A percentile compares a stretch with the other conserved stretches of the same genome.
These are phyloP conservation scores for Hemiprocne comata DNA, from an alignment of 2,113 vertebrate species.

Conservation along the genomic window DNA sequence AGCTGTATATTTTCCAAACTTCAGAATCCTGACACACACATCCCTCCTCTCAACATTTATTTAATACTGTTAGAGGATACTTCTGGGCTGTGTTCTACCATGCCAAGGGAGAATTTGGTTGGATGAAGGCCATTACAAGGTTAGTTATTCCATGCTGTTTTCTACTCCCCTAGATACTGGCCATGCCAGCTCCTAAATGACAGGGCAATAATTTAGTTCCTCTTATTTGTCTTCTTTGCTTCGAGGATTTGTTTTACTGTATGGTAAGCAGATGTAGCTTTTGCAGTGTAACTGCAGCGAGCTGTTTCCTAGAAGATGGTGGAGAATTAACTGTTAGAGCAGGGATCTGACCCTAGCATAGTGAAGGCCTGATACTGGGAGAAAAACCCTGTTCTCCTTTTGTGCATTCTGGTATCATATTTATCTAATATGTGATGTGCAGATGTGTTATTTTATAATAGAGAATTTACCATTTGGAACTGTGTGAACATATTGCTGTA, in stretches of 20 bases:
- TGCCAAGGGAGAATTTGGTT: background rate
- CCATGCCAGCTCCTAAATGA: background rate
- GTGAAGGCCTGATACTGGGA: background rate
- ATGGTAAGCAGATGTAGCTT: background rate
- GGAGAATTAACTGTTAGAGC: background rate
- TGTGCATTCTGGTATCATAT: background rate
- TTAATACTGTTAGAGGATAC: background rate
- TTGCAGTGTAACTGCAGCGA: background rate
- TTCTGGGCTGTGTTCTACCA: background rate
- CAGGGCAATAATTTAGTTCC: background rate
- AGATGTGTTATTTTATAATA: background rate
- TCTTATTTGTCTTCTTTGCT: background rate
- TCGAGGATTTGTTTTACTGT: background rate
- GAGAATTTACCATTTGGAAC: background rate
- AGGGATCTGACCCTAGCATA: accelerated
- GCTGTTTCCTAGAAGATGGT: background rate
- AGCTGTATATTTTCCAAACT: background rate
- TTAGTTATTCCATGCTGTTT: background rate
- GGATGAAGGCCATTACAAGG: background rate
- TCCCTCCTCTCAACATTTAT: background rate
- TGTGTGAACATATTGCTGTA: background rate
- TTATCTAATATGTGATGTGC: background rate
- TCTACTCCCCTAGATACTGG: accelerated
- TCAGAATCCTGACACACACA: background rate
- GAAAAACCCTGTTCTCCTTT: background rate